Evolutionary conservation across 2,888 invertebrate genomes (phyloP), one percentile per base, ranked within the genome.

Genomic region (Biston stratarius): DNA sequence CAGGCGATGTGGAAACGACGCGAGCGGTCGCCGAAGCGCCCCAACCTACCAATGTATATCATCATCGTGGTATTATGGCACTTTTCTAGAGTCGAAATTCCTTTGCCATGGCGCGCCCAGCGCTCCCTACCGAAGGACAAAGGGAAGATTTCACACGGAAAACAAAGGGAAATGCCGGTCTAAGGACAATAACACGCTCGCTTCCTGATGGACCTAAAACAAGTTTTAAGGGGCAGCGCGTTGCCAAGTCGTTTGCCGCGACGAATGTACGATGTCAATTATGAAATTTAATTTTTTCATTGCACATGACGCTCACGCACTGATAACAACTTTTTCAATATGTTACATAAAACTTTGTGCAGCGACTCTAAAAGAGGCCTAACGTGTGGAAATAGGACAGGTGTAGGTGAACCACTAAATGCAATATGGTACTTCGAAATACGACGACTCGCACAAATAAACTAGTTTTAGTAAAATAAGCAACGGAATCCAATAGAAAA

Each of bases 21-120:
- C 91, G 89, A 85, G 83, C 87, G 85, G 84, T 81, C 88, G 83
- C 79, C 82, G 78, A 83, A 88, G 87, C 87, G 85, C 78, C 82
- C 82, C 84, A 82, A 85, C 82, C 89, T 83, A 89, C 83, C 82
- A 83, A 91, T 89, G 87, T 91, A 91, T 89, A 91, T 77, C 68
- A 83, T 83, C 86, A 87, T 87, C 81, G 78, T 76, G 83, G 85
- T 90, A 91, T 86, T 91, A 91, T 87, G 88, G 86, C 87, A 89
- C 87, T 90, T 91, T 94, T 92, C 91, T 92, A 93, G 88, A 92
- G 92, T 91, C 85, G 89, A 94, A 89, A 93, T 91, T 93, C 91
- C 90, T 88, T 67, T 88, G 83, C 84, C 85, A 78, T 84, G 88
- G 83, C 87, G 90, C 91, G 83, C 89, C 88, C 86, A 87, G 87